These are phyloP conservation scores for Alligator mississippiensis DNA, from an alignment of 2,113 vertebrate genomes.

Conservation along the genomic window DNA sequence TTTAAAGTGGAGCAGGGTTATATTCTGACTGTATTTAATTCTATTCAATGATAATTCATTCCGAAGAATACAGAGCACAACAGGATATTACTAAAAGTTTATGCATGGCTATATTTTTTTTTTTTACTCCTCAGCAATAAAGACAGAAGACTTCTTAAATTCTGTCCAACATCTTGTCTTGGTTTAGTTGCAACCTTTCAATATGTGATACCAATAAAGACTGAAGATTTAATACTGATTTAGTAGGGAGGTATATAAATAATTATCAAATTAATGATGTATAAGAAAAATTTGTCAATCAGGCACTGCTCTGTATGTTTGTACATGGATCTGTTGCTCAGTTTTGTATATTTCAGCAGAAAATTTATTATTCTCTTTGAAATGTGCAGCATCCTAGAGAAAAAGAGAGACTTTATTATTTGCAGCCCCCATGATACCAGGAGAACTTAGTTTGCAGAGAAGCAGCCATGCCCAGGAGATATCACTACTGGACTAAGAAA, in stretches of 20 bases:
- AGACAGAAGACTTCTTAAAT: not conserved
- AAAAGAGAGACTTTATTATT: conserved; percentile 18
- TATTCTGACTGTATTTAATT: not conserved
- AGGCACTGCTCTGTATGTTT: conserved; percentile 22
- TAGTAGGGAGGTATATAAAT: conserved; percentile 26
- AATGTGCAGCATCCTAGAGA: conserved; percentile 73
- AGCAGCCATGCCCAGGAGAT: conserved; percentile 67
- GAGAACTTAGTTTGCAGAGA: conserved; percentile 79
- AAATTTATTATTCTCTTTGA: conserved; percentile 74
- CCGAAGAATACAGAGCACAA: not conserved
- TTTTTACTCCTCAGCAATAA: no score
- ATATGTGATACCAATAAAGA: not conserved
- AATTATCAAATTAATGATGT: not conserved
- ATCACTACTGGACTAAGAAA: conserved; percentile 57
- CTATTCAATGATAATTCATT: not conserved
- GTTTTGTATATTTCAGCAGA: conserved; percentile 66
- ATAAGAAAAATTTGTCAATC: conserved; percentile 21
- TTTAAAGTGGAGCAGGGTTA: not conserved
- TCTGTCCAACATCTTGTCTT: not conserved
- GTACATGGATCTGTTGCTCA: conserved; percentile 7
- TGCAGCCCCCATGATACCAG: conserved; percentile 63
- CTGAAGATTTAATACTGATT: not conserved
- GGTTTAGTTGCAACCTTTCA: not conserved
- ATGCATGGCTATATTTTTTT: not conserved
- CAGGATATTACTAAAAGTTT: not conserved